A percentile compares a stretch with the other conserved stretches of the same genome.
phyloP scores from a whole-genome alignment of 2,797 vertebrate species.

The Eospalax fontanierii region DNA sequence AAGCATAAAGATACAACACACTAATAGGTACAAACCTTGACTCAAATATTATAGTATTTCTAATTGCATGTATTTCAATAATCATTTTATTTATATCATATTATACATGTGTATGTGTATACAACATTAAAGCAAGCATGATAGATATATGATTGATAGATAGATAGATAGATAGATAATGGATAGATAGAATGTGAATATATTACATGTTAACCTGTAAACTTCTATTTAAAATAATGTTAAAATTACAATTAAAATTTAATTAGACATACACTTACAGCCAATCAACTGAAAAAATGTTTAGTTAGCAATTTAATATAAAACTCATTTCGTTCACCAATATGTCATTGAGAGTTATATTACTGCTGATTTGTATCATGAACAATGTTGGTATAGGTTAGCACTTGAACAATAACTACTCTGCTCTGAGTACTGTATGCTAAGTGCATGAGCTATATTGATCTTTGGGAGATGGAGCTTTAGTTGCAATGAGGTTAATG shows the following conservation, averaged over 20 bases:
- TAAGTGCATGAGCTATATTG: background rate
- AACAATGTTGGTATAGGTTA: background rate
- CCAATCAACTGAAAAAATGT: background rate
- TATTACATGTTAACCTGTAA: background rate
- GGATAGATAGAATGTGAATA: background rate
- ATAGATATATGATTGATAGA: background rate
- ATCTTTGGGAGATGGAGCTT: background rate
- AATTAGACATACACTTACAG: background rate
- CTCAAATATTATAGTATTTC: conserved; percentile 34
- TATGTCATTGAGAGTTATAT: background rate
- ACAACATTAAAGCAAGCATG: background rate
- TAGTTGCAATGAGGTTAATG: fast-evolving
- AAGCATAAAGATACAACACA: background rate
- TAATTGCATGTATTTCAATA: background rate
- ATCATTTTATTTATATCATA: background rate
- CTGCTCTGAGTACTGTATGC: background rate
- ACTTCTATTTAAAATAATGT: conserved; percentile 38
- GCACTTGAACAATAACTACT: background rate
- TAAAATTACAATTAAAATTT: background rate
- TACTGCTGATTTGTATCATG: background rate
- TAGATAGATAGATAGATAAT: background rate
- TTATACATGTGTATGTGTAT: background rate
- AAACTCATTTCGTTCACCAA: background rate
- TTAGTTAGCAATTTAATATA: background rate
- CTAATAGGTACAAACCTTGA: background rate